Percentiles rank a stretch among this genome's conserved stretches.
These are phyloP conservation scores for Rhea pennata DNA, from an alignment of 2,113 vertebrate species.

Conservation along the genomic window DNA sequence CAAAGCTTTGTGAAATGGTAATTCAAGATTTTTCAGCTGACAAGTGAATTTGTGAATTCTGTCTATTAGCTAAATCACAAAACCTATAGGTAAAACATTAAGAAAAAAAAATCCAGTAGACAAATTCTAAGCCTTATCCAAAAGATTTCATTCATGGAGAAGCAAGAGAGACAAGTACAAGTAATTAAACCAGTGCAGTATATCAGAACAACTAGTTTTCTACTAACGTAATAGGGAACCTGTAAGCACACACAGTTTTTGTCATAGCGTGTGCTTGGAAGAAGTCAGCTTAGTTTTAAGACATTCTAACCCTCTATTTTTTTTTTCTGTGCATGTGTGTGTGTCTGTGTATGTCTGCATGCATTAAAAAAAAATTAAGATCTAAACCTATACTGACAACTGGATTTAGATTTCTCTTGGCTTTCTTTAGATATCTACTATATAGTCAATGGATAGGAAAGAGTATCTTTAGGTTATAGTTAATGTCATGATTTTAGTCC, in stretches of 20 bases:
- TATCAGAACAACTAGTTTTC: neutral
- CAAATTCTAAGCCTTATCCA: neutral
- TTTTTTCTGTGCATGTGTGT: too few relatives aligned
- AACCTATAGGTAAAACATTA: neutral
- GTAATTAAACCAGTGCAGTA: neutral
- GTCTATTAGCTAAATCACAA: neutral
- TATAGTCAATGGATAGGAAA: neutral
- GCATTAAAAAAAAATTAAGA: neutral
- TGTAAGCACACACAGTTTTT: neutral
- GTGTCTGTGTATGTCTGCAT: too few relatives aligned
- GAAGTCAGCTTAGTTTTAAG: neutral
- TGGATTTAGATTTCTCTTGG: neutral
- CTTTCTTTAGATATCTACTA: neutral
- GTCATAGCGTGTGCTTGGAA: neutral
- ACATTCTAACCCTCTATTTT: neutral
- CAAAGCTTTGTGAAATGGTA: neutral
- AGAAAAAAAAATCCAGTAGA: neutral
- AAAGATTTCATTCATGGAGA: neutral
- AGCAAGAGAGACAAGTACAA: neutral
- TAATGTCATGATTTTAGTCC: neutral
- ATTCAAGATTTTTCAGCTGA: neutral
- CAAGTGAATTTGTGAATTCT: neutral
- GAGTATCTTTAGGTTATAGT: neutral
- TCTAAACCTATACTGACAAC: neutral
- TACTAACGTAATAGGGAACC: fast-evolving